These are phyloP conservation scores for Gobiocypris rarus DNA, from an alignment of 2,113 vertebrate species.

Conservation along the genomic window DNA sequence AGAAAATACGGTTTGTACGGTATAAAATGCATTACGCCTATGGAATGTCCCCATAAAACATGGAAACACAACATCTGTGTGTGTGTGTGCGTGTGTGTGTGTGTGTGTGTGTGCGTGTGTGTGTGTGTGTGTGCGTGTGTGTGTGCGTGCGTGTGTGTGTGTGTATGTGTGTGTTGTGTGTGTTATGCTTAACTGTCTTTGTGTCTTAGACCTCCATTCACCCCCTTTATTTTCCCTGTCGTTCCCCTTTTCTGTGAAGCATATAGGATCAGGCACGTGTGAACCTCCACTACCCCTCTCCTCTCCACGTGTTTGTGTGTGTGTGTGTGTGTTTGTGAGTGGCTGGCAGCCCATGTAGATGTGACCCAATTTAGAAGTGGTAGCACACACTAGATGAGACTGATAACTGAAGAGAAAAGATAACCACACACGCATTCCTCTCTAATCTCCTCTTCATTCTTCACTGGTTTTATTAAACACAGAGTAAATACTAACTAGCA, in stretches of 20 bases:
- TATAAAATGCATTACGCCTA: no score
- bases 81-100: no score
- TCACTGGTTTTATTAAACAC: constrained; percentile 17
- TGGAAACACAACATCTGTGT: no score
- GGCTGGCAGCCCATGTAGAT: constrained; percentile 18
- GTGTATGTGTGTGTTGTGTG: background rate
- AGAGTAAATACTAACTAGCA: constrained; percentile 27
- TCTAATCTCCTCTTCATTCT: constrained; percentile 17
- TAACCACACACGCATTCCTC: constrained; percentile 21
- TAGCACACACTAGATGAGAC: constrained; percentile 18
- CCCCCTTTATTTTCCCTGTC: background rate
- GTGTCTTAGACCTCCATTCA: constrained; percentile 5
- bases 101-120: no score
- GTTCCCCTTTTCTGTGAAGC: constrained; percentile 1
- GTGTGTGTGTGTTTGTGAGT: constrained; percentile 19
- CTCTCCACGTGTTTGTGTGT: background rate
- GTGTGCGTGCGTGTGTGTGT: no score
- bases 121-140: no score
- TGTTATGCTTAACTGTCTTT: background rate
- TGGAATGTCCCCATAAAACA: no score
- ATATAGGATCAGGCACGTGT: constrained; percentile 7
- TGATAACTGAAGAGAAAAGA: constrained; percentile 11
- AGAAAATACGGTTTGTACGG: no score
- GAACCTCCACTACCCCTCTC: constrained; percentile 6
- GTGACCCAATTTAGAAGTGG: constrained; percentile 35